Evolutionary conservation across 2,888 invertebrate species (phyloP), one percentile per base, ranked within the genome.

Genomic region (Calameuta idolon): DNA sequence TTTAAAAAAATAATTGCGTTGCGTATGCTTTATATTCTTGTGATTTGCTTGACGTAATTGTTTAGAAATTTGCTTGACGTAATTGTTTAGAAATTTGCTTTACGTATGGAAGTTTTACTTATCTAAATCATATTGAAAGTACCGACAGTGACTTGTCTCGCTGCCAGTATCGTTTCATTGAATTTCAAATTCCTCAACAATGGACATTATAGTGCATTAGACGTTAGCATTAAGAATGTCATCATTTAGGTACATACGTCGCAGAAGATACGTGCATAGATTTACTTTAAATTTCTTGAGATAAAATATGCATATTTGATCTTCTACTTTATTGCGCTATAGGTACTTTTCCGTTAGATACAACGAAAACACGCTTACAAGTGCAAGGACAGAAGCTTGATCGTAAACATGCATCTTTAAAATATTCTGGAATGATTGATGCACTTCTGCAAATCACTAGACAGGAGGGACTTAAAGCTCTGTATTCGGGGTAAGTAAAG

Each of bases 291-390:
- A 55, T 23, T 55, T 23, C 9, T 55, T 15, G 55, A 55, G 23
- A 55, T 23, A 55, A 55, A 55, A 23, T 23, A 55, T 55, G 55
- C 9, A 55, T 55, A 55, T 55, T 55, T 55, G 23, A 55, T 23
- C 55, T 55, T 55, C 23, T 23, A 55, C 23, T 55, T 55, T 55
- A 55, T 55, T 55, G 9, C 55, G 9, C 88, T 90, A 23, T 86
- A 97, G 98, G 98, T 84, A 98, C 98, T 69, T 98, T 98, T 93
- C 98, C 98, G n/a, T 96, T 98, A 85, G 98, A 98, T 92, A 97
- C 98, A 40, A 97, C 98, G 34, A 98, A 98, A 93, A 98, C 98
- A 31, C 94, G 98, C 84, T 94, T 98, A 34, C 98, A 98, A 93
- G 94, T 98, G 88, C 98, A 98, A 92, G 98, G 98, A 1, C 98